Conservation (phyloP, 1,140 invertebrate species). For the Neodiprion fabricii region DNA sequence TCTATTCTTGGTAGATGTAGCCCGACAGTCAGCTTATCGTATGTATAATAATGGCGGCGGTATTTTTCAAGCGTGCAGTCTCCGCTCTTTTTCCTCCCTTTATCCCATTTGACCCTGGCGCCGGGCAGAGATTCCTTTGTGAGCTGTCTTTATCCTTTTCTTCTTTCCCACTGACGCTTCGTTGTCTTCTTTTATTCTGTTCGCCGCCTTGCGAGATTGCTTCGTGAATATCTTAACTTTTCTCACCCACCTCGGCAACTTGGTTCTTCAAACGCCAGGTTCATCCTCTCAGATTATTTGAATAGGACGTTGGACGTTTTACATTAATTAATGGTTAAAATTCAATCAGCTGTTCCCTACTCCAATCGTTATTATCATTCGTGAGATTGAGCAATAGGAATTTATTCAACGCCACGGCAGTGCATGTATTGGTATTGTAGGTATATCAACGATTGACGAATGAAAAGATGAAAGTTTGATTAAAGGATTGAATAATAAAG, state of each 20-base stretch:
- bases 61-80: constrained; percentile 24
- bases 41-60: neutral
- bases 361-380: neutral
- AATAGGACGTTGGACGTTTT: constrained; percentile 2
- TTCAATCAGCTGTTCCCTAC: neutral
- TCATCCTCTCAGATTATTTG: neutral
- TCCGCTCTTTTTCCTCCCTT: constrained; percentile 13
- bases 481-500: constrained; percentile 14
- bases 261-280: neutral
- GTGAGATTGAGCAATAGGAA: neutral
- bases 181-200: neutral
- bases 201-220: constrained; percentile 10
- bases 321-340: constrained; percentile 32
- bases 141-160: constrained; percentile 14
- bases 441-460: neutral
- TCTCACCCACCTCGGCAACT: neutral
- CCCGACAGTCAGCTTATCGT: neutral
- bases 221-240: constrained; percentile 5
- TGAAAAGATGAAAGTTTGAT: constrained; percentile 14
- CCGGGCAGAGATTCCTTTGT: constrained; percentile 4
- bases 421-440: no score
- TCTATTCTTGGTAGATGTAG: neutral
- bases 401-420: neutral
- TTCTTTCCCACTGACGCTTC: constrained; percentile 10
- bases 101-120: constrained; percentile 12